Evolutionary conservation across 1,140 invertebrate species (phyloP).

Genomic region (Drosophila nasuta): DNA sequence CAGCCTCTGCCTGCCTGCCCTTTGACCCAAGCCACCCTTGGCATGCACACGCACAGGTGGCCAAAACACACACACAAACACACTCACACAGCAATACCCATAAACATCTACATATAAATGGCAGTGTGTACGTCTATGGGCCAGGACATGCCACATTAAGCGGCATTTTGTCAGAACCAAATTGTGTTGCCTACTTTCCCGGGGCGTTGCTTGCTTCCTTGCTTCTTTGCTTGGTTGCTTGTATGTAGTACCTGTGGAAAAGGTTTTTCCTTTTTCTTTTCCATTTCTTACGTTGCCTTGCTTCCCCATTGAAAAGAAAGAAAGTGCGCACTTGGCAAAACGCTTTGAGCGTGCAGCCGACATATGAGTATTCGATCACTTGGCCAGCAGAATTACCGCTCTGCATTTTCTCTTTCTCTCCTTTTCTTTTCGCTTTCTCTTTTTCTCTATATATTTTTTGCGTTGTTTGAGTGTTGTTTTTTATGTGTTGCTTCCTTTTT

Average conservation of each 20-base stretch:
- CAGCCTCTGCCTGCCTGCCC: neutral
- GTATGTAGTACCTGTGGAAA: slow-evolving; percentile 32
- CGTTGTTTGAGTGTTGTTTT: slow-evolving; percentile 17
- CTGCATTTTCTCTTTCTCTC: slow-evolving; percentile 9
- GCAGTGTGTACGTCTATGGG: slow-evolving; percentile 18
- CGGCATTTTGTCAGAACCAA: slow-evolving; percentile 78
- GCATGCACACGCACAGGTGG: slow-evolving; percentile 33
- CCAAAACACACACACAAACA: slow-evolving; percentile 11
- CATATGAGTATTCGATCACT: slow-evolving; percentile 30
- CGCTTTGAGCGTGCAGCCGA: slow-evolving; percentile 32
- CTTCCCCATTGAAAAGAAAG: slow-evolving; percentile 9
- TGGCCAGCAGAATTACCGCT: slow-evolving; percentile 14
- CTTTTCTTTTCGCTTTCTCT: neutral
- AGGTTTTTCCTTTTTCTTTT: slow-evolving; percentile 17
- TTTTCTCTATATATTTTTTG: slow-evolving; percentile 24
- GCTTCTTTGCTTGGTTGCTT: neutral
- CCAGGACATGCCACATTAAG: slow-evolving; percentile 74
- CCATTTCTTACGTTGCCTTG: neutral
- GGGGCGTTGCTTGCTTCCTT: neutral
- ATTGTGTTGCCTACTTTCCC: slow-evolving; percentile 62
- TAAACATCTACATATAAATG: slow-evolving; percentile 3
- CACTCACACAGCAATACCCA: neutral
- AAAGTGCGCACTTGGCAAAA: slow-evolving; percentile 60
- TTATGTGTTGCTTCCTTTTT: slow-evolving; percentile 15
- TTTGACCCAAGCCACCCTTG: slow-evolving; percentile 12